Percentiles rank a stretch among this genome's conserved stretches.
Evolutionary conservation across 2,888 invertebrate species (phyloP).

Genomic region (Acronicta alni): DNA sequence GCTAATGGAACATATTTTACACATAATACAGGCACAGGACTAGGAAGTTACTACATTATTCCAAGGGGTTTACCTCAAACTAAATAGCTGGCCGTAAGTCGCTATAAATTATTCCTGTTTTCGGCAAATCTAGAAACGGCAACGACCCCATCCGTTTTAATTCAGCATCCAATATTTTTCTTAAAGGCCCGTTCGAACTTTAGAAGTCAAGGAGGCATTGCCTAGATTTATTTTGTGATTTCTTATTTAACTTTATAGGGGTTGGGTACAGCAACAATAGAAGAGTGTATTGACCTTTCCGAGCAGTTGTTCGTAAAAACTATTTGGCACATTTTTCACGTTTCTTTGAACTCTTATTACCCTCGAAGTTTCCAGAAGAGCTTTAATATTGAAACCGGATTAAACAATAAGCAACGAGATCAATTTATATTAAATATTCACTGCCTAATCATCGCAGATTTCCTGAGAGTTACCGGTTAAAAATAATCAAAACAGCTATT

Average conservation of each 20-base stretch:
- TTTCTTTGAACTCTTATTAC: conserved; percentile 16
- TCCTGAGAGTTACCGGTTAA: not conserved
- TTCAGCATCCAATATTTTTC: conserved; percentile 2
- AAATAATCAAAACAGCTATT: too few relatives aligned
- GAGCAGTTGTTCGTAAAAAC: conserved; percentile 14
- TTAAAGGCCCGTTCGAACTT: conserved; percentile 8
- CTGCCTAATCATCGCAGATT: not conserved
- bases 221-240: conserved; percentile 15
- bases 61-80: conserved; percentile 13
- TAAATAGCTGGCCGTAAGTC: not conserved
- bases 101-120: conserved; percentile 26
- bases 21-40: conserved; percentile 19
- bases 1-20: conserved; percentile 34
- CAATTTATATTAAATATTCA: conserved; percentile 13
- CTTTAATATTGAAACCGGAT: conserved; percentile 19
- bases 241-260: conserved; percentile 13
- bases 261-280: conserved; percentile 12
- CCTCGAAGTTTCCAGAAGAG: conserved; percentile 16
- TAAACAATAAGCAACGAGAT: conserved; percentile 9
- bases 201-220: conserved; percentile 2
- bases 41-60: conserved; percentile 17
- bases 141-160: conserved; percentile 46
- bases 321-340: conserved; percentile 15
- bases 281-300: conserved; percentile 33
- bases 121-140: conserved; percentile 49